These are phyloP conservation scores for Hymenopus coronatus DNA, from an alignment of 2,888 invertebrate genomes.

Conservation along the genomic window DNA sequence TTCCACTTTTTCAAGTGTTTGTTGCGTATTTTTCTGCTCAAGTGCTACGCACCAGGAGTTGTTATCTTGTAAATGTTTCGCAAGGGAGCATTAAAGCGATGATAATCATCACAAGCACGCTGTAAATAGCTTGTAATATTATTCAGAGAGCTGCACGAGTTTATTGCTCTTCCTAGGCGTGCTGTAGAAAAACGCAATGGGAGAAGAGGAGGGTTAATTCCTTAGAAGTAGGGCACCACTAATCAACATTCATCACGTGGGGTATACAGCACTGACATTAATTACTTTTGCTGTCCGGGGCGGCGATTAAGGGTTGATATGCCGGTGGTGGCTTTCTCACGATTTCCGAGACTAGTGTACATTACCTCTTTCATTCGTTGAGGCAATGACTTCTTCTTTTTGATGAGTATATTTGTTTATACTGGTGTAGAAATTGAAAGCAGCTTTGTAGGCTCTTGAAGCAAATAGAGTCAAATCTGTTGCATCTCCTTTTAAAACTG, in stretches of 20 bases:
- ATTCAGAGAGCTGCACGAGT: neutral
- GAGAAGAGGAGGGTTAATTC: neutral
- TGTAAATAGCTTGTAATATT: neutral
- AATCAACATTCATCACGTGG: neutral
- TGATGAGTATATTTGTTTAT: too few species aligned
- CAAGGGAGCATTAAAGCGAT: too few species aligned
- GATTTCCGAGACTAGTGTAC: neutral
- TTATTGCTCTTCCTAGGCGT: neutral
- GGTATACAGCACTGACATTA: neutral
- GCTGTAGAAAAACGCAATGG: neutral
- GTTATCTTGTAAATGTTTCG: too few species aligned
- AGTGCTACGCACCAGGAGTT: too few species aligned
- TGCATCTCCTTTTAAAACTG: too few species aligned
- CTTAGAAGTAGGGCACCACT: neutral
- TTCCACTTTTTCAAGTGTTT: too few species aligned
- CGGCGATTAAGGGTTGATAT: neutral
- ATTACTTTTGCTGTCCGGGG: neutral
- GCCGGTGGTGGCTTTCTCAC: neutral
- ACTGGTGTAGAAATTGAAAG: too few species aligned
- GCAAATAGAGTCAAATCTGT: too few species aligned
- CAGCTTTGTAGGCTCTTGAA: too few species aligned
- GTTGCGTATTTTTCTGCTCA: too few species aligned
- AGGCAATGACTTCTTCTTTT: too few species aligned
- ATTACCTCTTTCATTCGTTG: neutral
- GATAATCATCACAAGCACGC: too few species aligned